These are phyloP conservation scores for Anthrax anthrax DNA, from an alignment of 2,888 invertebrate genomes.

Conservation along the genomic window DNA sequence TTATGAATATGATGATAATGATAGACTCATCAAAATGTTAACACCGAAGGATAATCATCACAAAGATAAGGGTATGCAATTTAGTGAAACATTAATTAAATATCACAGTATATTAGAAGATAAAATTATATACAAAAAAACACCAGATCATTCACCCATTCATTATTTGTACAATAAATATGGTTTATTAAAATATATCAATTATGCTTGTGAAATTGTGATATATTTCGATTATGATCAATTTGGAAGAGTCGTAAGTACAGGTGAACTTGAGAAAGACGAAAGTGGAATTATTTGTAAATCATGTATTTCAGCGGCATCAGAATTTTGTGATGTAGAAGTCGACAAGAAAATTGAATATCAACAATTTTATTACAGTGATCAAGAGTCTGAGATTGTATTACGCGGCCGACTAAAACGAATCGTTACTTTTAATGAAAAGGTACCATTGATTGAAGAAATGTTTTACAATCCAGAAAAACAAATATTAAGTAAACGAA, in stretches of 20 bases:
- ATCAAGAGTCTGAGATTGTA: not conserved
- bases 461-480: not conserved
- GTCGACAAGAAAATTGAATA: not conserved
- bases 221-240: no score
- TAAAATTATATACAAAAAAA: not conserved
- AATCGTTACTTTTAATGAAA: not conserved
- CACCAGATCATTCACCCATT: not conserved
- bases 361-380: not conserved
- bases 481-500: not conserved
- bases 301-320: no score
- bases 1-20: not conserved
- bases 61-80: no score
- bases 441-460: not conserved
- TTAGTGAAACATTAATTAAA: not conserved
- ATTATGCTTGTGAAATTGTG: not conserved
- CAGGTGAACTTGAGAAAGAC: no score
- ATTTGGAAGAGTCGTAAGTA: no score
- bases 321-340: no score
- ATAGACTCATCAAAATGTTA: not conserved
- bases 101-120: no score
- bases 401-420: not conserved
- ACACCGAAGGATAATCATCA: not conserved
- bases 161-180: not conserved
- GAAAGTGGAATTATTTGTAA: no score
- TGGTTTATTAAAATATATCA: not conserved